phyloP scores from a whole-genome alignment of 2,888 invertebrate genomes.

The Argyresthia goedartella region DNA sequence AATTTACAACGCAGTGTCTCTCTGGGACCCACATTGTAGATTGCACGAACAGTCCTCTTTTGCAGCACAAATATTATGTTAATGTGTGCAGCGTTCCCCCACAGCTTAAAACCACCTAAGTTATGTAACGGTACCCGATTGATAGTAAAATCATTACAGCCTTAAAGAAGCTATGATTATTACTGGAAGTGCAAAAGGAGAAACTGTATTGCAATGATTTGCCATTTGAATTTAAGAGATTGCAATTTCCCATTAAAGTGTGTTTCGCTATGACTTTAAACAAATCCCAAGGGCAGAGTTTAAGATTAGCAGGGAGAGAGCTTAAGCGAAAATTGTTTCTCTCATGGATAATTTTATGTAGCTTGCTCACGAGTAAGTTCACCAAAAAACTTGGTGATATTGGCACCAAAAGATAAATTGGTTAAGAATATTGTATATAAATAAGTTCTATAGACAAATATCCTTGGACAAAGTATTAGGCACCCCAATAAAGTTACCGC shows the following conservation, averaged over 20 bases:
- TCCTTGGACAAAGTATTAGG: no score
- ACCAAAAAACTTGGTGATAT: not conserved
- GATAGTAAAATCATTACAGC: not conserved
- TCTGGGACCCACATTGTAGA: constrained; percentile 2
- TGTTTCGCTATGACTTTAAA: not conserved
- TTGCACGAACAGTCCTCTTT: constrained; percentile 3
- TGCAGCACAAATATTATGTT: constrained; percentile 5
- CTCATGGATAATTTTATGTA: not conserved
- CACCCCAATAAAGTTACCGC: no score
- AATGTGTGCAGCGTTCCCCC: no score
- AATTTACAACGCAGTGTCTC: no score
- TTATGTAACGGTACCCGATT: not conserved
- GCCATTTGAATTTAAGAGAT: not conserved
- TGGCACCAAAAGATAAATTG: not conserved
- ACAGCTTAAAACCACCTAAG: not conserved
- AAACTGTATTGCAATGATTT: not conserved
- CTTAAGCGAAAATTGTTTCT: not conserved
- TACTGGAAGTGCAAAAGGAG: not conserved
- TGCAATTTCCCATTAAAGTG: not conserved
- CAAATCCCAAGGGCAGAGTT: not conserved
- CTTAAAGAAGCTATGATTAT: not conserved
- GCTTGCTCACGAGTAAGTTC: not conserved
- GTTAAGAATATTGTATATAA: not conserved
- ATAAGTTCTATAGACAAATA: not conserved
- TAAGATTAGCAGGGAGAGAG: not conserved